phyloP scores from a whole-genome alignment of 2,797 vertebrate species.

The Propithecus deckenii region DNA sequence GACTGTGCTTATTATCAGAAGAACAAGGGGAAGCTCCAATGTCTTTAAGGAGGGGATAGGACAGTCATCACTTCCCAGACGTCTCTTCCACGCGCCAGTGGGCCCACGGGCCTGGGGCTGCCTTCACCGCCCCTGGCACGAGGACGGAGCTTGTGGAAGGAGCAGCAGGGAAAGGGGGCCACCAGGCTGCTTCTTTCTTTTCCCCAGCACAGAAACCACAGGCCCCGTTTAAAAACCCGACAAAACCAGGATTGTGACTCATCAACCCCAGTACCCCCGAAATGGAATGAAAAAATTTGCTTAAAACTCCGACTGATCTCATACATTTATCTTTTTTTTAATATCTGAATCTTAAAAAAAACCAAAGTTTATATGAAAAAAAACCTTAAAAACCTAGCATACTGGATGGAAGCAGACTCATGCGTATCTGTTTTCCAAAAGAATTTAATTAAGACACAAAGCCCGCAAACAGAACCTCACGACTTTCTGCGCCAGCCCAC shows the following conservation, averaged over 20 bases:
- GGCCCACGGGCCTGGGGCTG: not conserved
- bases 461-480: not conserved
- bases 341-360: slow-evolving; percentile 55
- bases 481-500: not conserved
- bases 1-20: too few relatives aligned
- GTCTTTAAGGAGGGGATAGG: not conserved
- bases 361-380: not conserved
- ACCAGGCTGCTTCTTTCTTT: not conserved
- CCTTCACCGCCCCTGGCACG: accelerated
- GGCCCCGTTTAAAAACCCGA: not conserved
- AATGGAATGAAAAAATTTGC: slow-evolving; percentile 2
- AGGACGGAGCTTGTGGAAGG: not conserved
- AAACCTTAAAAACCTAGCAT: not conserved
- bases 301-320: slow-evolving; percentile 19
- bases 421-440: slow-evolving; percentile 43
- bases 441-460: slow-evolving; percentile 46
- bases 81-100: not conserved
- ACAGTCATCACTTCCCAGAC: not conserved
- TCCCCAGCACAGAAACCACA: not conserved
- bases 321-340: not conserved
- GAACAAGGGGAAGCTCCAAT: accelerated
- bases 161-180: not conserved
- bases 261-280: not conserved
- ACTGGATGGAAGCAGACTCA: not conserved
- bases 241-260: not conserved